Evolutionary conservation across 2,888 invertebrate species (phyloP).

Genomic region (Sarcophaga carnaria): DNA sequence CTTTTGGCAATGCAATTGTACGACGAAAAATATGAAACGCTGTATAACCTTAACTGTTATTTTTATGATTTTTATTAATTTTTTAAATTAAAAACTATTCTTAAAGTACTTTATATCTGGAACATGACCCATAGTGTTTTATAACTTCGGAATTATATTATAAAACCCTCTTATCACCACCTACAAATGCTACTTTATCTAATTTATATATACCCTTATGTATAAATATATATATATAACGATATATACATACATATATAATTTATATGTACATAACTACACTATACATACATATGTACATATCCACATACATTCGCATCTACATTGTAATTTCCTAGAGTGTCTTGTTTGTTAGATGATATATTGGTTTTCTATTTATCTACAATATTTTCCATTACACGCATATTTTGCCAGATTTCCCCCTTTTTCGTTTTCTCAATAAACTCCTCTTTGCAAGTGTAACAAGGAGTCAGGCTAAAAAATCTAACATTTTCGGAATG

Average conservation of each 20-base stretch:
- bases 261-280: no score
- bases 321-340: constrained; percentile 37
- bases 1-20: no score
- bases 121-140: not conserved
- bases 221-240: not conserved
- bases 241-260: no score
- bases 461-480: constrained; percentile 10
- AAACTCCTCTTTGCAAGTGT: not conserved
- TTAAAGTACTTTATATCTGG: no score
- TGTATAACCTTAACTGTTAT: no score
- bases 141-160: not conserved
- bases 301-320: no score
- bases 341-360: constrained; percentile 58
- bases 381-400: constrained; percentile 32
- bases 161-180: not conserved
- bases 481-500: constrained; percentile 25
- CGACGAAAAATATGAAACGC: no score
- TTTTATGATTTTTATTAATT: no score
- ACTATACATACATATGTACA: no score
- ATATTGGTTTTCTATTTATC: constrained; percentile 55
- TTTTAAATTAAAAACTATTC: no score
- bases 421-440: constrained; percentile 2
- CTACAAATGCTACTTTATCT: not conserved
- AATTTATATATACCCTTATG: not conserved
- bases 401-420: not conserved